Base-by-base conservation (phyloP, 2,888 invertebrate species). In the Zygaena filipendulae region DNA sequence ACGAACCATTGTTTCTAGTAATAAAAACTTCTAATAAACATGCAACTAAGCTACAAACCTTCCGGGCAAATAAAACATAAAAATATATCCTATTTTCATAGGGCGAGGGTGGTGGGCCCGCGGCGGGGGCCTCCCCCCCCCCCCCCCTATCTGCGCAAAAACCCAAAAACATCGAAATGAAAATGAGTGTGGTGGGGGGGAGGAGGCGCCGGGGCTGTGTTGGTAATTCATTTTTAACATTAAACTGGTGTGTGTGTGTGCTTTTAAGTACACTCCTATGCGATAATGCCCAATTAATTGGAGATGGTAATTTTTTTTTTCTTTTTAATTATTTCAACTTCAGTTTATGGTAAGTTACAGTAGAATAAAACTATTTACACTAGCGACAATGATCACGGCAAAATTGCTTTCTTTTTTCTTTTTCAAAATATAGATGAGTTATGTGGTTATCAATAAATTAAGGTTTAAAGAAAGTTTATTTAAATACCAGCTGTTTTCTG, bases 131-230 rank as follows among this genome's bases (percentile, higher is more conserved):
- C 38, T 8, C 46, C 45, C 53, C 49, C 59, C 7, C 7, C 7
- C n/a, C n/a, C n/a, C n/a, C n/a, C 68, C 67, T 57, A 55, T 58
- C 70, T 77, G 79, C 79, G 80, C 80, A 80, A 80, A 81, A 80
- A 80, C 80, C 77, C 79, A 71, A 81, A 81, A 81, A 81, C 80
- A 80, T 77, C 79, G 75, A 75, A 77, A 75, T 77, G 79, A 79
- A 79, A 80, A 79, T 80, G 79, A 80, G 79, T 74, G 74, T 75
- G 70, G 66, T 52, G 54, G 66, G 70, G 72, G 16, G 16, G 4
- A n/a, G n/a, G n/a, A 52, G 61, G 64, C 51, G 43, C 49, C 48
- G 55, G 52, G 49, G 52, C 59, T 75, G 74, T 77, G 79, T 75
- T 74, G 67, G 79, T 79, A 79, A 79, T 79, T 79, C 79, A 79